phyloP scores from a whole-genome alignment of 2,797 vertebrate genomes.

The Gymnoscopelus microlampas region DNA sequence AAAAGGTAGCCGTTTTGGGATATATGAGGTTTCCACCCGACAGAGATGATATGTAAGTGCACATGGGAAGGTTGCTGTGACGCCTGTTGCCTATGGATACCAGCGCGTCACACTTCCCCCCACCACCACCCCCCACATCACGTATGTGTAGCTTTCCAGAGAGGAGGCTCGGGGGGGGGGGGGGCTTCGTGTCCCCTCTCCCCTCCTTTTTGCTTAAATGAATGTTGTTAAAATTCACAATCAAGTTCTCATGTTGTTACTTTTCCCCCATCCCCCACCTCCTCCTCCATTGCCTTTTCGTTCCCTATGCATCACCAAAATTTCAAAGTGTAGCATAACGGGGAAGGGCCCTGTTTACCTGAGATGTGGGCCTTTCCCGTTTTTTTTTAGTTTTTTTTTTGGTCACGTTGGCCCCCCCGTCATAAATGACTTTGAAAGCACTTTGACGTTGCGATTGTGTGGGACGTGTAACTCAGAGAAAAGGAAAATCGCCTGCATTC shows the following conservation, averaged over 20 bases:
- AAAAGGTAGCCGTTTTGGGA: too few species aligned
- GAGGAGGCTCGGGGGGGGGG: slow-evolving; percentile 7
- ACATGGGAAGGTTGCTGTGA: slow-evolving; percentile 60
- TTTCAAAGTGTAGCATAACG: slow-evolving; percentile 75
- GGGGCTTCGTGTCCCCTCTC: slow-evolving; percentile 21
- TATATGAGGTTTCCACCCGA: too few species aligned
- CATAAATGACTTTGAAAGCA: slow-evolving; percentile 80
- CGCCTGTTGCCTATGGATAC: slow-evolving; percentile 72
- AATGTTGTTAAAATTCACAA: slow-evolving; percentile 79
- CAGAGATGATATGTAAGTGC: slow-evolving; percentile 44
- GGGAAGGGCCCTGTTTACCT: slow-evolving; percentile 37
- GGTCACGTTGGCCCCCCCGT: slow-evolving; percentile 63
- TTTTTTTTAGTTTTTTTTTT: neutral
- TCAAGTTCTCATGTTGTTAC: slow-evolving; percentile 66
- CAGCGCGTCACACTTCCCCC: slow-evolving; percentile 63
- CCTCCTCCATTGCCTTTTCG: slow-evolving; percentile 35
- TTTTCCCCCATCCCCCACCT: slow-evolving; percentile 17
- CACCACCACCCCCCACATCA: slow-evolving; percentile 53
- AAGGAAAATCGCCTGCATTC: slow-evolving; percentile 78
- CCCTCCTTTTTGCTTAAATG: slow-evolving; percentile 50
- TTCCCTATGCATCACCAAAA: slow-evolving; percentile 69
- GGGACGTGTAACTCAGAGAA: slow-evolving; percentile 67
- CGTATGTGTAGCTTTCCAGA: slow-evolving; percentile 64
- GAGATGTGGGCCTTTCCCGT: slow-evolving; percentile 32
- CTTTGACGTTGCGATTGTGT: slow-evolving; percentile 84